Conservation (phyloP, 2,797 vertebrate genomes). For the Mormyrus hasselquistii region DNA sequence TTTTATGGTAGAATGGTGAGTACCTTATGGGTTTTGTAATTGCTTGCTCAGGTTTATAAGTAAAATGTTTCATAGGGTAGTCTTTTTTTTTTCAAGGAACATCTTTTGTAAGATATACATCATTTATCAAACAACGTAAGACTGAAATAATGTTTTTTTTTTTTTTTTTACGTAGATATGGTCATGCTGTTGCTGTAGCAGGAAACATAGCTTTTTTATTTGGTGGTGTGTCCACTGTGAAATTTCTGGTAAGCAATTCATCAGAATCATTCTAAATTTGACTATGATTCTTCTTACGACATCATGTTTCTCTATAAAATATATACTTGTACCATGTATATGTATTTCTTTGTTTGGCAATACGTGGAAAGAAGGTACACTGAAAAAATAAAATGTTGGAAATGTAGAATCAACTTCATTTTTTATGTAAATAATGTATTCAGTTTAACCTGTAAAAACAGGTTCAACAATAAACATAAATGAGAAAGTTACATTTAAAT, state of each 20-base stretch:
- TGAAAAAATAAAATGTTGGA: neutral
- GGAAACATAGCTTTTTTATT: constrained; percentile 62
- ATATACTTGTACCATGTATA: neutral
- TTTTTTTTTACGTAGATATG: constrained; percentile 40
- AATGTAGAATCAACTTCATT: neutral
- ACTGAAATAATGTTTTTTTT: neutral
- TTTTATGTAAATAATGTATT: neutral
- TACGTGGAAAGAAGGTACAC: neutral
- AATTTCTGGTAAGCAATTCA: constrained; percentile 40
- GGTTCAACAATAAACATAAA: neutral
- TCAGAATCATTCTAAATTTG: neutral
- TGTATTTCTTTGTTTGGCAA: neutral
- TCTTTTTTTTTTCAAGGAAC: neutral
- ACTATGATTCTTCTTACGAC: neutral
- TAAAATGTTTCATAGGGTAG: neutral
- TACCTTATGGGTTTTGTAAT: neutral
- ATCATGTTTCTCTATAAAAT: neutral
- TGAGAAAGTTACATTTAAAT: neutral
- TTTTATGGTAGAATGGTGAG: neutral
- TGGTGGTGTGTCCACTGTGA: constrained; percentile 50
- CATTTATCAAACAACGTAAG: neutral
- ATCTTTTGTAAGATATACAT: neutral
- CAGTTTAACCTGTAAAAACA: neutral
- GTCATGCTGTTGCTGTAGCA: constrained; percentile 56
- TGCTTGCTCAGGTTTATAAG: neutral